These are phyloP conservation scores for Boloria euphrosyne DNA, from an alignment of 2,888 invertebrate species.

Conservation along the genomic window DNA sequence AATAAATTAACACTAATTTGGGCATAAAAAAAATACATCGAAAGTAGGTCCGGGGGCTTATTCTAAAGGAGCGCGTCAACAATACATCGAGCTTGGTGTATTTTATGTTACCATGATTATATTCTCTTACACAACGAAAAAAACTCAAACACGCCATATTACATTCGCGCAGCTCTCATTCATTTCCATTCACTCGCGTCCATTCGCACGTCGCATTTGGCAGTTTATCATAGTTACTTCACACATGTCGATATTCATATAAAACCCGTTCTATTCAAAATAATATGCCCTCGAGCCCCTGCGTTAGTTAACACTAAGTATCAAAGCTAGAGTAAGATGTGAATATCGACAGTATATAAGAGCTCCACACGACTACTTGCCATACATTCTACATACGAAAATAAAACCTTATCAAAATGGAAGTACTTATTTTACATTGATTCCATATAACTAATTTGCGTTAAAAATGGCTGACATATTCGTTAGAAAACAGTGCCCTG, in stretches of 20 bases:
- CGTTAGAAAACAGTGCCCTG: conserved; percentile 65
- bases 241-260: conserved; percentile 73
- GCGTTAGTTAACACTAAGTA: conserved; percentile 41
- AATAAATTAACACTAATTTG: conserved; percentile 39
- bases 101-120: conserved; percentile 73
- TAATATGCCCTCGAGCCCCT: conserved; percentile 33
- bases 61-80: conserved; percentile 60
- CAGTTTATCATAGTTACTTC: conserved; percentile 72
- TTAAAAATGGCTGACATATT: conserved; percentile 77
- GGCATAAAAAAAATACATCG: conserved; percentile 36
- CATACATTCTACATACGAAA: conserved; percentile 71
- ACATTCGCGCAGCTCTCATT: conserved; percentile 41
- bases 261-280: conserved; percentile 55
- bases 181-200: conserved; percentile 46
- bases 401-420: conserved; percentile 78
- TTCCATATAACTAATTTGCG: conserved; percentile 72
- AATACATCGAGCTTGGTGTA: conserved; percentile 75
- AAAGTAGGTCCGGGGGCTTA: conserved; percentile 56
- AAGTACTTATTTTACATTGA: conserved; percentile 76
- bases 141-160: conserved; percentile 55
- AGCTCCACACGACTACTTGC: conserved; percentile 69
- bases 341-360: conserved; percentile 68
- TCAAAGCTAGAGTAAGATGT: conserved; percentile 57
- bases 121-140: conserved; percentile 70
- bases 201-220: conserved; percentile 69